These are phyloP conservation scores for Druon quercuslanigerum DNA, from an alignment of 1,140 invertebrate genomes.

Conservation along the genomic window DNA sequence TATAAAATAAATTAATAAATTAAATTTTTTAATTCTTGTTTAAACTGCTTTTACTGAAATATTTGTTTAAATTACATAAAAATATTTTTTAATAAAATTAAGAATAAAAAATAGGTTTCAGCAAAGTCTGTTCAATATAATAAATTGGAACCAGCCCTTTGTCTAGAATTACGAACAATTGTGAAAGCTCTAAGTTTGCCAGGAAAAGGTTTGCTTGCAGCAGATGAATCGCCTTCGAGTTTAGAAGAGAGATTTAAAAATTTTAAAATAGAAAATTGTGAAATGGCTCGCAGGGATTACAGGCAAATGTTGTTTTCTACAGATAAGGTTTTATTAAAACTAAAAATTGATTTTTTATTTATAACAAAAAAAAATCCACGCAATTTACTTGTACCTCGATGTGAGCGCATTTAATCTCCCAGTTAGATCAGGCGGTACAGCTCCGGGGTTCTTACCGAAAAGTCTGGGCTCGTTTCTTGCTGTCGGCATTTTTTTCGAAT, in stretches of 20 bases:
- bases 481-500: too few species aligned
- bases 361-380: not conserved
- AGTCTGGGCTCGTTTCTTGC: too few species aligned
- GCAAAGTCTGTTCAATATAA: not conserved
- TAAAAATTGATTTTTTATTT: not conserved
- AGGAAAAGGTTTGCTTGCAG: constrained; percentile 94
- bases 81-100: too few species aligned
- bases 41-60: too few species aligned
- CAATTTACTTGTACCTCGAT: too few species aligned
- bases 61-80: too few species aligned
- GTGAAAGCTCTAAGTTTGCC: constrained; percentile 92
- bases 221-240: constrained; percentile 91
- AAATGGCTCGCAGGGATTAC: constrained; percentile 90
- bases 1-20: too few species aligned
- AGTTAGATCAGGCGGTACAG: too few species aligned
- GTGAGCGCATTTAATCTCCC: too few species aligned
- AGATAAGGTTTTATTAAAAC: constrained; percentile 77
- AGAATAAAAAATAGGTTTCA: not conserved
- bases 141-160: constrained; percentile 82
- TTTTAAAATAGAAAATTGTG: constrained; percentile 90
- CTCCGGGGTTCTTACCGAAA: too few species aligned
- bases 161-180: constrained; percentile 91
- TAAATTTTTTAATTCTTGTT: too few species aligned
- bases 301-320: constrained; percentile 94
- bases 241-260: constrained; percentile 90